Evolutionary conservation across 2,888 invertebrate species (phyloP).

Genomic region (Paralinhomoeus sp.): DNA sequence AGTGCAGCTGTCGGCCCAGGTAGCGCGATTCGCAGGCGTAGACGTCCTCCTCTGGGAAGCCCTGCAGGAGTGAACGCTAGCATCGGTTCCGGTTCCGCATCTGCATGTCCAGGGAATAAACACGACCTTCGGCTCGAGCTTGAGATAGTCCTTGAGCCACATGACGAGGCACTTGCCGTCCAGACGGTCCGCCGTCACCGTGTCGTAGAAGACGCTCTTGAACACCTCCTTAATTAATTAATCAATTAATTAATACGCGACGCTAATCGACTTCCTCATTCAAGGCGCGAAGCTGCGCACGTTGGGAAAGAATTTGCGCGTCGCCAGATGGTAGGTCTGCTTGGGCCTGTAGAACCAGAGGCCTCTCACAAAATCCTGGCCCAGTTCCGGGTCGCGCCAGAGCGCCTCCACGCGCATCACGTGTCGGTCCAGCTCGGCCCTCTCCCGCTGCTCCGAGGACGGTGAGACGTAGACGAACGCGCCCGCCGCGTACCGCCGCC

Average conservation of each 20-base stretch:
- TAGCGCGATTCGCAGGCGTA: slow-evolving; percentile 92
- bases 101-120: not conserved
- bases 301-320: slow-evolving; percentile 78
- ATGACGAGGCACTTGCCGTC: slow-evolving; percentile 72
- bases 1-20: slow-evolving; percentile 55
- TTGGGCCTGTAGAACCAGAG: slow-evolving; percentile 70
- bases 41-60: slow-evolving; percentile 68
- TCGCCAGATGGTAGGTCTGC: slow-evolving; percentile 83
- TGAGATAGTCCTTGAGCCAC: slow-evolving; percentile 79
- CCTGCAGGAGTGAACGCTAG: no score
- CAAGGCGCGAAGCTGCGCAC: slow-evolving; percentile 10
- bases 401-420: slow-evolving; percentile 68
- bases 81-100: no score
- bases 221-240: slow-evolving; percentile 49
- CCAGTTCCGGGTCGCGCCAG: slow-evolving; percentile 57
- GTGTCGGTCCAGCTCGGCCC: slow-evolving; percentile 47
- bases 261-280: no score
- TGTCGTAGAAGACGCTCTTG: slow-evolving; percentile 66
- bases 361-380: slow-evolving; percentile 51
- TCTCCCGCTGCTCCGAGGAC: slow-evolving; percentile 26
- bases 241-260: no score
- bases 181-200: slow-evolving; percentile 58
- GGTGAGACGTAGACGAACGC: slow-evolving; percentile 65
- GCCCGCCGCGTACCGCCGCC: slow-evolving; percentile 54
- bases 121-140: slow-evolving; percentile 28